phyloP scores from a whole-genome alignment of 2,797 vertebrate species.

The Tapera naevia region DNA sequence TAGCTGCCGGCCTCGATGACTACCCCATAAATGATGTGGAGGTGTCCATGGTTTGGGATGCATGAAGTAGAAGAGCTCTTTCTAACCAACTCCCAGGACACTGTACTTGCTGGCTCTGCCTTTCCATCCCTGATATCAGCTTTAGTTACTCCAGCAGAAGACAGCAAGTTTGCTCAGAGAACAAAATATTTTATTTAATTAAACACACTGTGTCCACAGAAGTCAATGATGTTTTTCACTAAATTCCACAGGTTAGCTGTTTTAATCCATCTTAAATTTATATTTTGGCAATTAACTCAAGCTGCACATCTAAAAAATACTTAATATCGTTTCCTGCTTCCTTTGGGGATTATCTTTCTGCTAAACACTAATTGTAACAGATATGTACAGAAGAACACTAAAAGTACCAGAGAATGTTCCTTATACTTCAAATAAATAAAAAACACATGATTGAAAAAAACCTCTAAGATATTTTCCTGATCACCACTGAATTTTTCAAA shows the following conservation, averaged over 20 bases:
- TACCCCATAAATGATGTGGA: background rate
- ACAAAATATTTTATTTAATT: background rate
- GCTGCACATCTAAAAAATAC: background rate
- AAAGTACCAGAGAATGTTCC: background rate
- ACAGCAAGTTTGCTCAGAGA: background rate
- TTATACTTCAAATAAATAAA: slow-evolving; percentile 8
- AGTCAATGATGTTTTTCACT: background rate
- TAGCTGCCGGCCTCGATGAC: background rate
- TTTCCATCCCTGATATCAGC: background rate
- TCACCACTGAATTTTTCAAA: background rate
- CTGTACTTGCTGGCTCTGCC: background rate
- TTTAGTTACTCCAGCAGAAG: background rate
- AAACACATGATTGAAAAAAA: background rate
- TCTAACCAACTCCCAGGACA: background rate
- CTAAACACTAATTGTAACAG: slow-evolving; percentile 28
- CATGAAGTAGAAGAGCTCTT: background rate
- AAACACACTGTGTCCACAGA: background rate
- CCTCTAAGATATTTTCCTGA: background rate
- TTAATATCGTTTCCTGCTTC: background rate
- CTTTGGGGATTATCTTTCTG: background rate
- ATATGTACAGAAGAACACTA: background rate
- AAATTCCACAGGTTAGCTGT: background rate
- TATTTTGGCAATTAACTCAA: slow-evolving; percentile 48
- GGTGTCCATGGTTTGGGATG: background rate
- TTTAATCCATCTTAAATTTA: slow-evolving; percentile 11